A percentile compares a stretch with the other conserved stretches of the same genome.
These are phyloP conservation scores for Drosophila sp. DNA, from an alignment of 1,140 invertebrate genomes.

Conservation along the genomic window DNA sequence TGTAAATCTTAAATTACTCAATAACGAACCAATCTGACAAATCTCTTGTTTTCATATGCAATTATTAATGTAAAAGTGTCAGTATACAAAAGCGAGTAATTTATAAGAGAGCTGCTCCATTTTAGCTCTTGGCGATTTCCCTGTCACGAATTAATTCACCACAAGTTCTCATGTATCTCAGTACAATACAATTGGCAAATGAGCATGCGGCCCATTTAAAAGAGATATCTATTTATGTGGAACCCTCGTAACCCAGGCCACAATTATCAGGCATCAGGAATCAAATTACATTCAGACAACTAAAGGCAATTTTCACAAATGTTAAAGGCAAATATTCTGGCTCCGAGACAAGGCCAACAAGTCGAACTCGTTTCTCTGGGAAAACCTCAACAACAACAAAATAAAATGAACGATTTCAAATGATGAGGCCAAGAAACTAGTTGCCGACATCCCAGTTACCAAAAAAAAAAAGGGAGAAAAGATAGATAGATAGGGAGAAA, in stretches of 20 bases:
- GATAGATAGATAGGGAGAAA: too few species aligned
- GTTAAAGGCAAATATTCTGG: conserved; percentile 32
- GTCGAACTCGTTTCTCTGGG: not conserved
- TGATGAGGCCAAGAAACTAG: conserved; percentile 39
- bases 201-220: not conserved
- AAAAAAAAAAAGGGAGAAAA: not conserved
- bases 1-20: not conserved
- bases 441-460: conserved; percentile 23
- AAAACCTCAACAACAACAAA: conserved; percentile 58
- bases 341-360: conserved; percentile 31
- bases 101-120: not conserved
- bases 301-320: conserved; percentile 47
- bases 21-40: not conserved
- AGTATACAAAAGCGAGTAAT: not conserved
- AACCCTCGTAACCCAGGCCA: conserved; percentile 22
- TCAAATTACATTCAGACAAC: conserved; percentile 55
- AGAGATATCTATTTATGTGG: not conserved
- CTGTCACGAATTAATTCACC: not conserved
- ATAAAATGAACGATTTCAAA: too few species aligned
- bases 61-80: not conserved
- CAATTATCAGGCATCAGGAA: conserved; percentile 45
- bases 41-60: too few species aligned
- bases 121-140: not conserved
- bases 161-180: not conserved
- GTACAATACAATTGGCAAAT: not conserved